These are phyloP conservation scores for Lasioglossum albipes DNA, from an alignment of 1,140 invertebrate genomes.

Conservation along the genomic window DNA sequence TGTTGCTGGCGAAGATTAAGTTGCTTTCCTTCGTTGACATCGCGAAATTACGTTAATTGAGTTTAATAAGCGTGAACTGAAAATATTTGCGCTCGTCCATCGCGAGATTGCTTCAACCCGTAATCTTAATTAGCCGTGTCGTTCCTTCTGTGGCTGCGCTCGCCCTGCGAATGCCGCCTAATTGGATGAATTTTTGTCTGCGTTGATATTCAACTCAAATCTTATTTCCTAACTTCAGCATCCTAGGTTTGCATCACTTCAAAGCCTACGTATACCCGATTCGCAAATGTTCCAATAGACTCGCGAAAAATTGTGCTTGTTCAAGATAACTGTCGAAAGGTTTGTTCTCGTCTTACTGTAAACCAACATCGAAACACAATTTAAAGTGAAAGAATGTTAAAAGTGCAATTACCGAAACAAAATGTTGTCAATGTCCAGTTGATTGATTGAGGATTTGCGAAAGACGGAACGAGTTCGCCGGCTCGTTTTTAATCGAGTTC, in stretches of 20 bases:
- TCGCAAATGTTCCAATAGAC: too few species aligned
- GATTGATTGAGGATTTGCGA: not conserved
- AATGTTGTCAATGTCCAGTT: not conserved
- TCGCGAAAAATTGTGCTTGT: too few species aligned
- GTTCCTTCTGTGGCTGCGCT: not conserved
- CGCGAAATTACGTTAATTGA: constrained; percentile 13
- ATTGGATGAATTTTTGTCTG: not conserved
- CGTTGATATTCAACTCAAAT: not conserved
- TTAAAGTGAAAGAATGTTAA: too few species aligned
- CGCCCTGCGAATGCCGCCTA: not conserved
- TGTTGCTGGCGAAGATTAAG: constrained; percentile 31
- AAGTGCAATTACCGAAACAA: too few species aligned
- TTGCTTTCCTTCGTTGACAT: not conserved
- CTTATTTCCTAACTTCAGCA: not conserved
- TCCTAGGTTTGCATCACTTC: too few species aligned
- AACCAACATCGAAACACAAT: too few species aligned
- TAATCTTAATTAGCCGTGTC: constrained; percentile 11
- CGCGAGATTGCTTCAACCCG: too few species aligned
- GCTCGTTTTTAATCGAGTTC: constrained; percentile 16
- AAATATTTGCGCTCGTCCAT: constrained; percentile 4
- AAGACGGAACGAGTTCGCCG: not conserved
- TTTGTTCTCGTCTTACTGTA: too few species aligned
- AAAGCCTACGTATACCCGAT: too few species aligned
- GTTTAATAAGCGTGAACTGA: constrained; percentile 1
- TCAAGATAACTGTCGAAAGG: too few species aligned